These are phyloP conservation scores for Spondyliosoma cantharus DNA, from an alignment of 2,797 vertebrate genomes.

Conservation along the genomic window DNA sequence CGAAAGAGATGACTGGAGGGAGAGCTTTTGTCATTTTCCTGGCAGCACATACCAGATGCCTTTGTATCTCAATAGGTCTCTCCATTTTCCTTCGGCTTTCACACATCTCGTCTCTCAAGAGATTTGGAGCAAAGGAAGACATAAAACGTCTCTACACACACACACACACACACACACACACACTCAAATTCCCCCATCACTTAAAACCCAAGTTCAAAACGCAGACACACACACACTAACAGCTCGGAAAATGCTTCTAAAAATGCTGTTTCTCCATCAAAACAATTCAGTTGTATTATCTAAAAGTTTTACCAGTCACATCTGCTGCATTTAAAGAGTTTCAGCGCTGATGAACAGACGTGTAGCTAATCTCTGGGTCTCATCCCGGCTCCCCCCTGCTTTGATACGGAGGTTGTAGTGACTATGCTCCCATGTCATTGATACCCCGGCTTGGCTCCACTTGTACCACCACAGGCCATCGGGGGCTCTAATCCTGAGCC, in stretches of 20 bases:
- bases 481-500: constrained; percentile 77
- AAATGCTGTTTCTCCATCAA: background rate
- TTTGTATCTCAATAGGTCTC: constrained; percentile 63
- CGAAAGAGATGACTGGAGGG: constrained; percentile 73
- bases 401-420: constrained; percentile 60
- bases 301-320: no score
- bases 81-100: constrained; percentile 51
- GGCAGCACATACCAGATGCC: constrained; percentile 62
- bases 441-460: constrained; percentile 78
- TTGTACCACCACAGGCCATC: constrained; percentile 74
- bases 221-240: background rate
- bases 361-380: constrained; percentile 9
- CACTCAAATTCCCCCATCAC: background rate
- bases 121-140: constrained; percentile 19
- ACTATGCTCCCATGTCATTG: constrained; percentile 75
- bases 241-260: background rate
- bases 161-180: background rate
- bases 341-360: background rate
- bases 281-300: background rate
- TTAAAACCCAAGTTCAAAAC: constrained; percentile 9
- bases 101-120: constrained; percentile 43
- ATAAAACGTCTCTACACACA: background rate
- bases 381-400: constrained; percentile 34
- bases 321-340: constrained; percentile 4
- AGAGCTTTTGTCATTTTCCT: constrained; percentile 70